Evolutionary conservation across 1,140 invertebrate species (phyloP).

Genomic region (Coboldia fuscipes): DNA sequence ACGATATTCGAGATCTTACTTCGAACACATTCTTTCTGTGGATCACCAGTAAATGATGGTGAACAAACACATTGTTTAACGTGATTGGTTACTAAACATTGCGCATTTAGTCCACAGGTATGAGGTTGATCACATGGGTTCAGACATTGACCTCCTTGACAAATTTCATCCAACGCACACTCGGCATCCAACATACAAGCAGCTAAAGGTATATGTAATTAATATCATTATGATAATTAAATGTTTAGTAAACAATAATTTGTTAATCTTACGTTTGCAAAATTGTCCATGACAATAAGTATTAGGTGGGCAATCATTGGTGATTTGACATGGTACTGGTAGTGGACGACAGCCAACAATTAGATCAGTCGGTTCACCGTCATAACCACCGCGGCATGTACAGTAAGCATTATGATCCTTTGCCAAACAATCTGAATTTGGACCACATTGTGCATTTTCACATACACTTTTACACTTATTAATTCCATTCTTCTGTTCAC

Average conservation of each 20-base stretch:
- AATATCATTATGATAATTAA: slow-evolving; percentile 3
- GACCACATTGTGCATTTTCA: slow-evolving; percentile 47
- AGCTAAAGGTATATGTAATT: slow-evolving; percentile 26
- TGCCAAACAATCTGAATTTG: slow-evolving; percentile 60
- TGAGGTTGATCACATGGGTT: slow-evolving; percentile 58
- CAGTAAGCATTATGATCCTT: slow-evolving; percentile 50
- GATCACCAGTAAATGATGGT: slow-evolving; percentile 66
- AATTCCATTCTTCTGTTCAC: slow-evolving; percentile 37
- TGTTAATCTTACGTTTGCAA: slow-evolving; percentile 45
- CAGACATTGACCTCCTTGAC: slow-evolving; percentile 58
- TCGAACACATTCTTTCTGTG: slow-evolving; percentile 64
- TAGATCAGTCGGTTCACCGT: slow-evolving; percentile 46
- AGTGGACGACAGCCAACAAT: slow-evolving; percentile 53
- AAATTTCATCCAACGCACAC: slow-evolving; percentile 55
- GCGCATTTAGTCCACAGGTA: slow-evolving; percentile 75
- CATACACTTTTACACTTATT: slow-evolving; percentile 67
- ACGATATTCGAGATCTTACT: slow-evolving; percentile 27
- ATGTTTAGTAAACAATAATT: neutral
- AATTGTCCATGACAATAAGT: slow-evolving; percentile 62
- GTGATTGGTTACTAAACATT: slow-evolving; percentile 54
- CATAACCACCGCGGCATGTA: slow-evolving; percentile 51
- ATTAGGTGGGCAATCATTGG: slow-evolving; percentile 48
- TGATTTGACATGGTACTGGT: slow-evolving; percentile 43
- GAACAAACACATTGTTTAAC: slow-evolving; percentile 63
- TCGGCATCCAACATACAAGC: slow-evolving; percentile 60